Base-by-base conservation (phyloP, 1,140 invertebrate species). In the Drosophila miranda region DNA sequence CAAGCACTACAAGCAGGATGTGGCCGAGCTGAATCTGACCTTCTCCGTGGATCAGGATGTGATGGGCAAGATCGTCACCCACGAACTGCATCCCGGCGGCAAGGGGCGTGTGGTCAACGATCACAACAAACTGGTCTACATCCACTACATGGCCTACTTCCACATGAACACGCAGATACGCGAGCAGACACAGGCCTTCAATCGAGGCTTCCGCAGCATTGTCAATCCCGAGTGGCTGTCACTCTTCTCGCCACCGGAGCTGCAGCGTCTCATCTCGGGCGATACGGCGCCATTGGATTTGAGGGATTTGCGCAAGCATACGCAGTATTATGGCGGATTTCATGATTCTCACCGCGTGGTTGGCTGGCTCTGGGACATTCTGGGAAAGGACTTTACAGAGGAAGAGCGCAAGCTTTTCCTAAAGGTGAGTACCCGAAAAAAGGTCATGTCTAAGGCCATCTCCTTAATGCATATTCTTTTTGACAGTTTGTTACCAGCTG, bases 281-380 rank as follows among this genome's bases (percentile, higher is more conserved):
- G 97, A 98, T 90, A 98, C 97, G 82, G 94, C 95, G 43, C 96
- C 96, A 4, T 92, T 99, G 49, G 98, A 99, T 93, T 92, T 99
- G 53, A 93, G 94, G 80, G 98, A 99, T 92, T 92, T 99, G 46
- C 93, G 98, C 54, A 95, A 95, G 75, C 95, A 99, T 91, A 99
- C 98, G 2, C 97, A 99, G 92, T 99, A 99, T 92, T 99, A 99
- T 92, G 99, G 99, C 41, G 99, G 99, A 6, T 99, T 99, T 92
- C 99, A 99, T 91, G 98, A 99, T 92, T 98, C 97, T 68, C 99
- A 99, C 92, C 93, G 97, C 71, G 97, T 99, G 42, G 96, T 99
- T 13, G 95, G 96, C 83, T 99, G 99, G 99, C 92, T 99, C 11
- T 99, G 99, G 99, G 98, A 99, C 91, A 97, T 99, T 74, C 92